Evolutionary conservation across 2,888 invertebrate species (phyloP).

Genomic region (Stegophylla sp.): DNA sequence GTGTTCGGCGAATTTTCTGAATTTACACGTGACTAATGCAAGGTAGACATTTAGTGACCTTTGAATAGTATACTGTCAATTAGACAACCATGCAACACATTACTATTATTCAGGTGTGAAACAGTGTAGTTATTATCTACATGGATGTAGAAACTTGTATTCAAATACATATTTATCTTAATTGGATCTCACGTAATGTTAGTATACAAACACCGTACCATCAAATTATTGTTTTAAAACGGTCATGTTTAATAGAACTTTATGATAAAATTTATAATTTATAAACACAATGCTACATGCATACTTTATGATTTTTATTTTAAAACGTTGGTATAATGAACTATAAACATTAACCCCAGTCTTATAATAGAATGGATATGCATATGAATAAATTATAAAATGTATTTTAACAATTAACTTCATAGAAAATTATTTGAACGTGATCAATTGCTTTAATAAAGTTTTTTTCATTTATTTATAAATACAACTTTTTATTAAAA

Average conservation of each 20-base stretch:
- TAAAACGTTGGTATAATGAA: no score
- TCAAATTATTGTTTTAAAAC: background rate
- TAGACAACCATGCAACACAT: background rate
- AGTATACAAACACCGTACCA: background rate
- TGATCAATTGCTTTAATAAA: no score
- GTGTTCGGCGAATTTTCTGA: slow-evolving; percentile 22
- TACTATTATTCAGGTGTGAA: slow-evolving; percentile 6
- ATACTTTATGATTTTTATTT: background rate
- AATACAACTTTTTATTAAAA: no score
- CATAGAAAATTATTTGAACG: no score
- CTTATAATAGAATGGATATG: no score
- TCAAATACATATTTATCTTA: slow-evolving; percentile 13
- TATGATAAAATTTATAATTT: background rate
- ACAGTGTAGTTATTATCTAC: background rate
- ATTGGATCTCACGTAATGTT: background rate
- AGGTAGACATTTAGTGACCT: slow-evolving; percentile 11
- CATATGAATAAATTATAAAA: no score
- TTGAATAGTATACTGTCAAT: slow-evolving; percentile 7
- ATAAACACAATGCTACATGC: background rate
- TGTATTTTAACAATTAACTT: no score
- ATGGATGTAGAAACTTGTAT: background rate
- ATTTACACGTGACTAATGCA: slow-evolving; percentile 19
- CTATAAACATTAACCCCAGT: no score
- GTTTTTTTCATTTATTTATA: no score
- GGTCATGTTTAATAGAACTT: background rate